Evolutionary conservation across 2,113 vertebrate species (phyloP).

Genomic region (Microcebus lehilahytsara): DNA sequence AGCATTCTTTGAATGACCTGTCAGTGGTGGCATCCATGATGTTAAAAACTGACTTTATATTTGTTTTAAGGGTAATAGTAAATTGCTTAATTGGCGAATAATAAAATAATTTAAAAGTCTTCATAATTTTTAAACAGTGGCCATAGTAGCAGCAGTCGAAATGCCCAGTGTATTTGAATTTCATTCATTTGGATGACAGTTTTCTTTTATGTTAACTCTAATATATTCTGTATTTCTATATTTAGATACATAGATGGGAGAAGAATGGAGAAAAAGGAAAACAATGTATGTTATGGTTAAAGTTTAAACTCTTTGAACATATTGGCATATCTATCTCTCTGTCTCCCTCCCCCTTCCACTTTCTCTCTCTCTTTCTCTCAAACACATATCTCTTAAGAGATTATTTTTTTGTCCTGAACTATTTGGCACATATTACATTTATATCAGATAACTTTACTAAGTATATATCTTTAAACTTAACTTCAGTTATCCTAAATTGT

Average conservation of each 20-base stretch:
- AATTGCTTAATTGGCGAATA: not conserved
- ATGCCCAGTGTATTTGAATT: not conserved
- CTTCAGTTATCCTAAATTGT: not conserved
- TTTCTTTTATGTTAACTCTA: not conserved
- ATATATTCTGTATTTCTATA: not conserved
- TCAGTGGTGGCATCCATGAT: not conserved
- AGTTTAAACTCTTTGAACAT: not conserved
- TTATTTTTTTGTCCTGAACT: slow-evolving; percentile 20
- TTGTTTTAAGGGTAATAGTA: not conserved
- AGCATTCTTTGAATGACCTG: not conserved
- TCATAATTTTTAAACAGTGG: not conserved
- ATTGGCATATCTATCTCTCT: too few species aligned
- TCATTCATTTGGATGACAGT: not conserved
- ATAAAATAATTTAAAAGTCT: not conserved
- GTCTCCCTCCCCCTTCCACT: not conserved
- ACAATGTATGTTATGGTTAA: not conserved
- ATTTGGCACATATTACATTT: not conserved
- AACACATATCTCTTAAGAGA: not conserved
- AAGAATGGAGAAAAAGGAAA: not conserved
- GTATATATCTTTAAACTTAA: not conserved
- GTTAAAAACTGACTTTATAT: not conserved
- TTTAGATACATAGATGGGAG: not conserved
- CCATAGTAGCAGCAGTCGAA: not conserved
- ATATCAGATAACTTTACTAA: not conserved
- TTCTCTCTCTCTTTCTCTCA: not conserved